Base-by-base conservation (phyloP, 2,113 vertebrate genomes). In the Nycticryphes semicollaris region DNA sequence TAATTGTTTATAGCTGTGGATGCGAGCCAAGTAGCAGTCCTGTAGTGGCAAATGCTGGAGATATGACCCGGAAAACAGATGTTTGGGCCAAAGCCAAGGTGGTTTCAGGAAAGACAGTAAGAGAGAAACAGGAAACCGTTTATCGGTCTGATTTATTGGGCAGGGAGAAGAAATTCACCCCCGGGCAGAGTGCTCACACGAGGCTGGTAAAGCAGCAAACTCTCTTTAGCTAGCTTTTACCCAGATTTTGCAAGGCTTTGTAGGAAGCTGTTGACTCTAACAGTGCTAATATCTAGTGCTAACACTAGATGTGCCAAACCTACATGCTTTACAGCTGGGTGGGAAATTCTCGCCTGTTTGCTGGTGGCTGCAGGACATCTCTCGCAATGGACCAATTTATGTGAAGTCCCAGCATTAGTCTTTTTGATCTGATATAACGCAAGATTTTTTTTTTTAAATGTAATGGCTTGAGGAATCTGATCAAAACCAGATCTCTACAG, bases 31-130 rank as follows among this genome's bases (percentile, higher is more conserved):
- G 84, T 1, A 66, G 70, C 78, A 90, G 63, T 83, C 41, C 75
- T 95, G 67, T 27, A 69, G 78, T 57, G 70, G 84, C 45, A 93
- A 96, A 87, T 0, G 0, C 54, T 90, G 90, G 45, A 89, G 81
- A 80, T 41, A 27, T 12, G 74, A 90, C 90, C 95, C 93, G 82
- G 45, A 87, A 95, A 96, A 80, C 91, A 97, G 94, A 95, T 96
- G 94, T 94, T 94, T 96, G 95, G 84, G 45, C 41, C 41, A 90
- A 69, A 94, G 91, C 96, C 94, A 96, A 77, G 24, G 82, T 66
- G 54, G 28, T 76, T 96, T 85, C 63, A 86, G 90, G 78, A 87
- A 96, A 91, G 87, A 47, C 17, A 54, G 69, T 35, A 84, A 81
- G 66, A 91, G 47, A 83, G 78, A 83, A 91, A 54, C 74, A 87